Evolutionary conservation across 2,797 vertebrate species (phyloP), one percentile per base, ranked within the genome.

Genomic region (Adelosebastes latens): DNA sequence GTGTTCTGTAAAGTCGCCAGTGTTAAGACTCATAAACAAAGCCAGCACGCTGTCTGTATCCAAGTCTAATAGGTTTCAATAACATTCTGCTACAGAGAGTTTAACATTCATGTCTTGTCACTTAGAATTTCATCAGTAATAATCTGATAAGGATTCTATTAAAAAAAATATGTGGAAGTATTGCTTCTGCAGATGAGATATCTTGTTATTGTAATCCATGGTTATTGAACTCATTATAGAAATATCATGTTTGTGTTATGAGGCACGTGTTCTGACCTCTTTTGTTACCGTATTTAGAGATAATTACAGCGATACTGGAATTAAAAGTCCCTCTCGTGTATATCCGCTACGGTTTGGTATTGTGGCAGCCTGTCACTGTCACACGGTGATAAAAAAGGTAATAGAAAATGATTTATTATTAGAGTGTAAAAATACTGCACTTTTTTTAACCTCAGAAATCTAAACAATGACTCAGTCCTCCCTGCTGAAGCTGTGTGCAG

Each of bases 201-300:
- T 72, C 34, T 52, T 49, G 27, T 76, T 81, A 56, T 29, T 22
- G 13, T 11, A 14, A 64, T 67, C 10, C 5, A 2, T 22, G 27
- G 25, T 76, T 65, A 74, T n/a, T 71, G 8, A 81, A 64, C 55
- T 79, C 68, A 75, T 70, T 31, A 63, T n/a, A 65, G 6, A 82
- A 65, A 73, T 63, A 24, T 52, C 6, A 24, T 65, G 52, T 53
- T 59, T 78, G 20, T 61, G n/a, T 67, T 34, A 29, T 49, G 18
- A 77, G 39, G n/a, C 67, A 46, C 8, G 42, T 25, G 71, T 62
- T 36, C 27, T 56, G 42, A 74, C 75, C 59, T 60, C 36, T 58
- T 42, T 11, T 60, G 10, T 68, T 68, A 60, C 58, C 69, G 68
- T 24, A 52, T 80, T 49, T 20, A 24, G 2, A 24, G 34, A 59